Evolutionary conservation across 2,797 vertebrate species (phyloP).

Genomic region (Psittacula echo): DNA sequence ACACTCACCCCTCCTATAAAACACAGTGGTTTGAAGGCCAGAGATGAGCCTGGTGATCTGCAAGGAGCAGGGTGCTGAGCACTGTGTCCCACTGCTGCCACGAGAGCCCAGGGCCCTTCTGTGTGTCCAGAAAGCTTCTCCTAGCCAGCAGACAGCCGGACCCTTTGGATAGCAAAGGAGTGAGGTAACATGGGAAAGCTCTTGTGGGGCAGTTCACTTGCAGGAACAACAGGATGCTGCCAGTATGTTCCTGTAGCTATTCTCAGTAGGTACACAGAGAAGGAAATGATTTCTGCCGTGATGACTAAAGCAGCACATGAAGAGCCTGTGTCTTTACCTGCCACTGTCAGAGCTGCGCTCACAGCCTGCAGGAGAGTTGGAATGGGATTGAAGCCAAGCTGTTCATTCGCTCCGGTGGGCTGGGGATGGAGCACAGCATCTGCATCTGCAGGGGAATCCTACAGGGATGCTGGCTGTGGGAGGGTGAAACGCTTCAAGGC

Average conservation of each 20-base stretch:
- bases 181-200: not conserved
- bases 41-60: accelerated
- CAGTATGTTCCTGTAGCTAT: not conserved
- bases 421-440: not conserved
- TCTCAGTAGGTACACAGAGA: not conserved
- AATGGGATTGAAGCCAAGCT: accelerated
- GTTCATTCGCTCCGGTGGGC: accelerated
- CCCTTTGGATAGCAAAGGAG: accelerated
- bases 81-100: accelerated
- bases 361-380: accelerated
- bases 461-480: not conserved
- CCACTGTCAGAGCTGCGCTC: accelerated
- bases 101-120: not conserved
- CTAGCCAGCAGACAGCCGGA: not conserved
- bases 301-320: not conserved
- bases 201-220: not conserved
- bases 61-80: not conserved
- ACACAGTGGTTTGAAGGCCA: accelerated
- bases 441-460: not conserved
- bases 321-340: accelerated
- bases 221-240: conserved; percentile 2
- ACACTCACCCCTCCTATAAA: accelerated
- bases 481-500: not conserved
- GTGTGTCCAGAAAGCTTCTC: not conserved
- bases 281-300: not conserved